phyloP scores from a whole-genome alignment of 2,797 vertebrate species.

The Sebastes reedi region DNA sequence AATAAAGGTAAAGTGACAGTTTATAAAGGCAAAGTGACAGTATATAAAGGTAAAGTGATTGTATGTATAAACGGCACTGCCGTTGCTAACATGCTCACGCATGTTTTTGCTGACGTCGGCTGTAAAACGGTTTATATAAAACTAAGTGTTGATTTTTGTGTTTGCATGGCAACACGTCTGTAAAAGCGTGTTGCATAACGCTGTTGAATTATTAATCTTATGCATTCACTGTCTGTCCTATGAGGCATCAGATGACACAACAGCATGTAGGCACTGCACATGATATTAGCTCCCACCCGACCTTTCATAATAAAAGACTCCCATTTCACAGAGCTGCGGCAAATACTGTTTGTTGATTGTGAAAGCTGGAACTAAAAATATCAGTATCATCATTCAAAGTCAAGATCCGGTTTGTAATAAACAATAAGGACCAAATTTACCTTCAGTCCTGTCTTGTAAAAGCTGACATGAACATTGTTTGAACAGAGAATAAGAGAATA shows the following conservation, averaged over 20 bases:
- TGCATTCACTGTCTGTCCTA: slow-evolving; percentile 49
- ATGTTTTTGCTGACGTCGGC: too few species aligned
- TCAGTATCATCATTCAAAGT: neutral
- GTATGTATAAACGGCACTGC: too few species aligned
- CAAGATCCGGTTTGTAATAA: neutral
- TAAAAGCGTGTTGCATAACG: slow-evolving; percentile 46
- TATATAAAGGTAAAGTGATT: neutral
- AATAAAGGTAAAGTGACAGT: too few species aligned
- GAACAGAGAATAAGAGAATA: neutral
- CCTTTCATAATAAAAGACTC: neutral
- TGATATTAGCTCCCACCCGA: neutral
- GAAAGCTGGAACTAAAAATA: neutral
- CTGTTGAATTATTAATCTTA: slow-evolving; percentile 60
- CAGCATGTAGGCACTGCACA: slow-evolving; percentile 42
- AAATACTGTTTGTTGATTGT: neutral
- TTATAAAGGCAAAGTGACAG: too few species aligned
- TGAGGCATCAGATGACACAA: slow-evolving; percentile 61
- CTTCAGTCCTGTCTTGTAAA: neutral
- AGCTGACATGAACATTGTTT: neutral
- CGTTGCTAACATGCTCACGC: too few species aligned
- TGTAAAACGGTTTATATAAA: neutral
- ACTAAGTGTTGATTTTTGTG: neutral
- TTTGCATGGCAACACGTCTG: slow-evolving; percentile 23
- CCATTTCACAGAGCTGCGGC: neutral
- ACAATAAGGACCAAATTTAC: neutral